A percentile compares a stretch with the other conserved stretches of the same genome.
Conservation (phyloP, 1,140 invertebrate species). For the Varroa destructor region DNA sequence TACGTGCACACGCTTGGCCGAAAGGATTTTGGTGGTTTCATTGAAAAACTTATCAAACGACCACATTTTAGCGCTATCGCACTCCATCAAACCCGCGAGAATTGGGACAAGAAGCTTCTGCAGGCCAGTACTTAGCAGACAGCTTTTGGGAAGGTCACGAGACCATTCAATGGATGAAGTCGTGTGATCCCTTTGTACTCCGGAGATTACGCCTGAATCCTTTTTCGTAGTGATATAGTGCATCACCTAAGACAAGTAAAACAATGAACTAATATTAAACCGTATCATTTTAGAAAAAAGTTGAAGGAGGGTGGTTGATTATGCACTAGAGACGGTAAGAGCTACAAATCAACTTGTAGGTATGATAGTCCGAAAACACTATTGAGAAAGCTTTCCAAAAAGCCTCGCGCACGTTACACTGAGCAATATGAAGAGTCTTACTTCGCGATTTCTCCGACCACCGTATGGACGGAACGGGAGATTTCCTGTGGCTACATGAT, state of each 20-base stretch:
- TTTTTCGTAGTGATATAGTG: constrained; percentile 53
- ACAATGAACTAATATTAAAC: constrained; percentile 9
- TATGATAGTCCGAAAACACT: too few relatives aligned
- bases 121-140: constrained; percentile 56
- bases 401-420: too few relatives aligned
- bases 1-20: constrained; percentile 46
- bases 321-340: too few relatives aligned
- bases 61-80: constrained; percentile 75
- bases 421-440: too few relatives aligned
- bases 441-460: constrained; percentile 79
- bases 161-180: constrained; percentile 85
- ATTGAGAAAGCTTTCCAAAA: too few relatives aligned
- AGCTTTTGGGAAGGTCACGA: constrained; percentile 65
- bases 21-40: constrained; percentile 52
- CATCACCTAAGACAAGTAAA: not conserved
- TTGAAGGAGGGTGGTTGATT: too few relatives aligned
- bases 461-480: constrained; percentile 81
- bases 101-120: constrained; percentile 70
- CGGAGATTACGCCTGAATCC: constrained; percentile 82
- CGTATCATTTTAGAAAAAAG: constrained; percentile 54
- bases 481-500: constrained; percentile 85
- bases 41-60: constrained; percentile 83
- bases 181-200: constrained; percentile 57
- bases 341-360: too few relatives aligned
- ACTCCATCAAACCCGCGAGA: constrained; percentile 78